Percentiles rank a stretch among this genome's conserved stretches.
These are phyloP conservation scores for Xestia sexstrigata DNA, from an alignment of 2,888 invertebrate genomes.

Conservation along the genomic window DNA sequence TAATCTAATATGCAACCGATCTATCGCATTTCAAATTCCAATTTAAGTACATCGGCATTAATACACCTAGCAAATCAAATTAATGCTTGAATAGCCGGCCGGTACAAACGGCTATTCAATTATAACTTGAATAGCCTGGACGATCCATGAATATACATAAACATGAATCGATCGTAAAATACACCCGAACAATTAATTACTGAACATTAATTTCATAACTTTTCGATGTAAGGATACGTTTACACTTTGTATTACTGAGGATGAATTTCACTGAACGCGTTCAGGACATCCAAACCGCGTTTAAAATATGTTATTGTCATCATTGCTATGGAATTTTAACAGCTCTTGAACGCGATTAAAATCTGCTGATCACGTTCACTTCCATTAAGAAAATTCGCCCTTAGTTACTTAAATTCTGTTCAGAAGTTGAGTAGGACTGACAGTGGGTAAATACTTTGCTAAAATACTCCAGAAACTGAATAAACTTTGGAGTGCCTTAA, in stretches of 20 bases:
- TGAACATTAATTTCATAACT: conserved; percentile 32
- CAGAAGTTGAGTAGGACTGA: conserved; percentile 11
- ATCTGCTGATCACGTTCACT: neutral
- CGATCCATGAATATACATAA: conserved; percentile 52
- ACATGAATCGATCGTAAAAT: conserved; percentile 45
- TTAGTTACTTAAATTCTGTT: conserved; percentile 4
- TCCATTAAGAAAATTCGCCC: neutral
- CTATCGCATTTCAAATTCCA: conserved; percentile 15
- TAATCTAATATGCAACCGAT: too few species aligned
- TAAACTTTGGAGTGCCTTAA: conserved; percentile 14
- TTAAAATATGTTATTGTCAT: neutral
- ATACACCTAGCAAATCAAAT: conserved; percentile 32
- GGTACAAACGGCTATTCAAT: conserved; percentile 26
- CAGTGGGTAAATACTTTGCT: neutral
- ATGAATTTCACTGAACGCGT: neutral
- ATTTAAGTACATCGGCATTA: conserved; percentile 18
- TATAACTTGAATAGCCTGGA: conserved; percentile 20
- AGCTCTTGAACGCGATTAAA: neutral
- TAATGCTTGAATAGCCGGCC: conserved; percentile 4
- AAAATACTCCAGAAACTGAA: conserved; percentile 15
- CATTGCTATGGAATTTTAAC: neutral
- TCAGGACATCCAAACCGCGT: neutral
- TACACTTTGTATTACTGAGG: neutral
- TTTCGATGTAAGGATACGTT: conserved; percentile 25
- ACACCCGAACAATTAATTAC: conserved; percentile 7